A percentile compares a stretch with the other conserved stretches of the same genome.
Evolutionary conservation across 2,888 invertebrate species (phyloP).

Genomic region (Cyclophora punctaria): DNA sequence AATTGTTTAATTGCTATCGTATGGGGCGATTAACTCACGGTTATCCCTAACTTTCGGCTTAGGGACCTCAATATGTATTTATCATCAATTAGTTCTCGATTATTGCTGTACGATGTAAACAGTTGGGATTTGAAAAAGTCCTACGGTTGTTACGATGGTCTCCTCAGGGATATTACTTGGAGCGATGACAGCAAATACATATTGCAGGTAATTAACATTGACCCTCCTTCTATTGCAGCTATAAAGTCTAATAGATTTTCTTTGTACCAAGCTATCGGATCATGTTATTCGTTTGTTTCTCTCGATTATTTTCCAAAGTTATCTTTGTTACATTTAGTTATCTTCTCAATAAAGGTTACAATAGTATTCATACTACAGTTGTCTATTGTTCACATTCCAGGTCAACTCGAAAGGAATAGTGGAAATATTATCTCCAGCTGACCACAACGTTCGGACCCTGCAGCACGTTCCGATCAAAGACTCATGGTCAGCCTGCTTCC

Average conservation of each 20-base stretch:
- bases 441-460: conserved; percentile 58
- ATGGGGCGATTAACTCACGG: not conserved
- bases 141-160: conserved; percentile 62
- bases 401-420: conserved; percentile 61
- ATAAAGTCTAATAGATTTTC: too few species aligned
- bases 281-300: too few species aligned
- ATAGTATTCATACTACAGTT: too few species aligned
- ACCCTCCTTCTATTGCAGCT: too few species aligned
- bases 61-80: conserved; percentile 61
- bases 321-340: not conserved
- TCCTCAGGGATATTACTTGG: conserved; percentile 63
- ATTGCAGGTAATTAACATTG: conserved; percentile 45
- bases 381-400: conserved; percentile 32
- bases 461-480: conserved; percentile 65
- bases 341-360: too few species aligned
- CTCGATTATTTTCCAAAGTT: too few species aligned
- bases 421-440: conserved; percentile 59
- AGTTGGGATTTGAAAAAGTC: conserved; percentile 71
- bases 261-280: too few species aligned
- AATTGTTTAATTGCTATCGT: not conserved
- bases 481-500: conserved; percentile 65
- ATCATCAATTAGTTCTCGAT: conserved; percentile 71
- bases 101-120: conserved; percentile 72
- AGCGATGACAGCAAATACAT: conserved; percentile 71
- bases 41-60: too few species aligned